phyloP scores from a whole-genome alignment of 92 coral and sea anemone genomes.

The Paramuricea clavata region DNA sequence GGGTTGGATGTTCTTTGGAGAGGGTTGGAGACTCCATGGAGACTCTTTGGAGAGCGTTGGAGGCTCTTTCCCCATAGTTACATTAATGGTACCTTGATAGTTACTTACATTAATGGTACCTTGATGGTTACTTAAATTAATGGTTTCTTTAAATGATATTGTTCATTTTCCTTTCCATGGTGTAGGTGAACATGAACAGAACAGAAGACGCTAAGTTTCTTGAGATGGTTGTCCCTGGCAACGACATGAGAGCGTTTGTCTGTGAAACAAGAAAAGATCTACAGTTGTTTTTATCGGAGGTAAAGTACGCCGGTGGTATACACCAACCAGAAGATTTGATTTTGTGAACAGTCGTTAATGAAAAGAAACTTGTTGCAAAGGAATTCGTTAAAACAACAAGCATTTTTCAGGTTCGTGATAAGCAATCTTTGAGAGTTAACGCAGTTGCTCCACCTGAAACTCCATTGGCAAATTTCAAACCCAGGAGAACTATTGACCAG shows the following conservation, averaged over 20 bases:
- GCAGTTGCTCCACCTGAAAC: slow-evolving; percentile 94
- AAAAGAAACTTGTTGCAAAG: not conserved
- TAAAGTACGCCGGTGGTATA: not conserved
- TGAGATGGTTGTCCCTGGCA: slow-evolving; percentile 79
- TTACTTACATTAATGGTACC: too few species aligned
- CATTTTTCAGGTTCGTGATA: slow-evolving; percentile 82
- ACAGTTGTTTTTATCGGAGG: slow-evolving; percentile 88
- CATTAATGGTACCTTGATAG: too few species aligned
- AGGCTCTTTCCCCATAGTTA: too few species aligned
- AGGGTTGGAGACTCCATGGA: too few species aligned
- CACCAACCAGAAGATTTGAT: not conserved
- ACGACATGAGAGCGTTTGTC: slow-evolving; percentile 91
- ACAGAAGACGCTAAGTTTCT: slow-evolving; percentile 84
- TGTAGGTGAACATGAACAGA: slow-evolving; percentile 85
- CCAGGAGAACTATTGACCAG: slow-evolving; percentile 76
- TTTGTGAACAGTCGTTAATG: not conserved
- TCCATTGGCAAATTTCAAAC: slow-evolving; percentile 78
- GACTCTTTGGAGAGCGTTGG: too few species aligned
- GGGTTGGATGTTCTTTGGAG: too few species aligned
- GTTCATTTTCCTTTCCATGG: not conserved
- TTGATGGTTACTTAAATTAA: too few species aligned
- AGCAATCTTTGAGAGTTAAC: slow-evolving; percentile 82
- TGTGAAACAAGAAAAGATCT: slow-evolving; percentile 94
- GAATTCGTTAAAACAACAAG: too few species aligned
- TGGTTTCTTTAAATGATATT: too few species aligned